Evolutionary conservation across 1,140 invertebrate genomes (phyloP).

Genomic region (Ips nitidus): DNA sequence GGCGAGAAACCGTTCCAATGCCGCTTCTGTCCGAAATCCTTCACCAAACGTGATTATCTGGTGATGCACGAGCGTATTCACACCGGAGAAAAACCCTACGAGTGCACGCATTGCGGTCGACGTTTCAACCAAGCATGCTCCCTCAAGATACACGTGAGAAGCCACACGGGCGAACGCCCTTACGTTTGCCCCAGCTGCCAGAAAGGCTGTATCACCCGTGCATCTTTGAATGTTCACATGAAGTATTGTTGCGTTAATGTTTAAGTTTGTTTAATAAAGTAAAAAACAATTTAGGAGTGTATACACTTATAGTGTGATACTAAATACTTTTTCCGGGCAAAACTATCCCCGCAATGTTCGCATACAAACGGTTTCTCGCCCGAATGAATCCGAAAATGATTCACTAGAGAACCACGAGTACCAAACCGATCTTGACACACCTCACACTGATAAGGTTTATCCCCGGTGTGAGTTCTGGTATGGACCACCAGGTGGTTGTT

Average conservation of each 20-base stretch:
- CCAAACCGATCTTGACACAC: conserved; percentile 42
- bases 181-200: conserved; percentile 48
- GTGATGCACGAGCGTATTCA: conserved; percentile 61
- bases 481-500: conserved; percentile 51
- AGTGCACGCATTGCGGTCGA: conserved; percentile 57
- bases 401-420: conserved; percentile 53
- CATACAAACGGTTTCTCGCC: conserved; percentile 79
- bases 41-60: conserved; percentile 58
- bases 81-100: conserved; percentile 58
- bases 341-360: conserved; percentile 69
- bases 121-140: conserved; percentile 54
- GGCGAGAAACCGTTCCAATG: conserved; percentile 57
- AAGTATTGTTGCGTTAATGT: conserved; percentile 42
- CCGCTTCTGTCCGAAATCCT: conserved; percentile 57
- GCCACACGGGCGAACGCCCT: conserved; percentile 48
- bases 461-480: conserved; percentile 60
- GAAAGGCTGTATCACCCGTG: conserved; percentile 42
- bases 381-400: conserved; percentile 71
- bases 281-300: background rate
- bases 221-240: conserved; percentile 45
- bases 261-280: too few relatives aligned
- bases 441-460: conserved; percentile 36
- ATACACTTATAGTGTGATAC: background rate
- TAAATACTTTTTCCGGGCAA: conserved; percentile 56
- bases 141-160: conserved; percentile 56